These are phyloP conservation scores for Pyrrhia umbra DNA, from an alignment of 2,888 invertebrate species.

Conservation along the genomic window DNA sequence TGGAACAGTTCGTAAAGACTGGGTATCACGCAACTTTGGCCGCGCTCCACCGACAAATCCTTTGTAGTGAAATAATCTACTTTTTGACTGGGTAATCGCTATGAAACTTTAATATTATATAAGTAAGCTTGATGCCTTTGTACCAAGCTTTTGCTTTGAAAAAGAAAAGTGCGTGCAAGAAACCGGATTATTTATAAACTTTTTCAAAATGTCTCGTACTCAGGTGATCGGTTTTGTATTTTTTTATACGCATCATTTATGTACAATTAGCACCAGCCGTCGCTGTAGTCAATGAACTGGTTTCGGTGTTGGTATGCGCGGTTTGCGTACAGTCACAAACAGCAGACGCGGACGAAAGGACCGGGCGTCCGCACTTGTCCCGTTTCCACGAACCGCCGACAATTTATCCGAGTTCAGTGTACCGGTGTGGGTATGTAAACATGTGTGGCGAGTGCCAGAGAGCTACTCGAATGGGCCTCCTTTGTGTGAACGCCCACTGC, in stretches of 20 bases:
- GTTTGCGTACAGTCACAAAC: constrained; percentile 65
- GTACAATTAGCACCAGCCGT: constrained; percentile 60
- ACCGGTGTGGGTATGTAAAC: constrained; percentile 76
- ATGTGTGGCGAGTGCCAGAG: constrained; percentile 66
- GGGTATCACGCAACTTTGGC: constrained; percentile 61
- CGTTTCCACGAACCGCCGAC: constrained; percentile 82
- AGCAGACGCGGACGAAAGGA: constrained; percentile 65
- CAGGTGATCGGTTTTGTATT: constrained; percentile 29
- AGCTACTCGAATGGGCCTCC: constrained; percentile 51
- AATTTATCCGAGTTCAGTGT: constrained; percentile 85
- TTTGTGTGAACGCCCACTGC: constrained; percentile 54
- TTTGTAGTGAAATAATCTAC: constrained; percentile 70
- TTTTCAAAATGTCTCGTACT: constrained; percentile 33
- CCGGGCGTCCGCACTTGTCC: constrained; percentile 72
- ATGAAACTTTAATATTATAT: constrained; percentile 72
- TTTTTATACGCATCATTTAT: constrained; percentile 27
- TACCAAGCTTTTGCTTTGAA: constrained; percentile 54
- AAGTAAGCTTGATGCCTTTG: constrained; percentile 70
- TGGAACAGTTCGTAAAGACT: constrained; percentile 62
- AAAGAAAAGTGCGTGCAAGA: constrained; percentile 44
- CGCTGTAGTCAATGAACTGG: constrained; percentile 69
- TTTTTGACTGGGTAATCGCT: constrained; percentile 66
- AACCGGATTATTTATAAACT: constrained; percentile 55
- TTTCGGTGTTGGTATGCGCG: constrained; percentile 63
- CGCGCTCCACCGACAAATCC: constrained; percentile 52